These are phyloP conservation scores for Capitulum mitella DNA, from an alignment of 2,888 invertebrate genomes.

Conservation along the genomic window DNA sequence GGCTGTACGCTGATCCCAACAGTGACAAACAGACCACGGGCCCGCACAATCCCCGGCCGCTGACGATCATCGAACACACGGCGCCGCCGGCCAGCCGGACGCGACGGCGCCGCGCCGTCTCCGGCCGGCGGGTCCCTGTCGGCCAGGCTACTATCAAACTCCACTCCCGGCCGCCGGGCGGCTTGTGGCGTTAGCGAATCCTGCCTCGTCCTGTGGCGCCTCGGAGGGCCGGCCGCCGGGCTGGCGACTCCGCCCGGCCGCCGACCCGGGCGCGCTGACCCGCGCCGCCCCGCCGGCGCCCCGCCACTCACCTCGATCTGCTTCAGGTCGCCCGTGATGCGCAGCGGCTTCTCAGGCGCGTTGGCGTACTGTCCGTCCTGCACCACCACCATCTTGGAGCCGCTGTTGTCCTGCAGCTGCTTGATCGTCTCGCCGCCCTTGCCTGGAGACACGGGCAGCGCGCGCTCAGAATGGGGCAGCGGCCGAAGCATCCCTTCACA, in stretches of 20 bases:
- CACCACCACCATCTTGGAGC: slow-evolving; percentile 98
- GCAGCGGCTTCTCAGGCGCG: slow-evolving; percentile 77
- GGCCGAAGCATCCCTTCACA: no score
- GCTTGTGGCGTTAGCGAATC: slow-evolving; percentile 21
- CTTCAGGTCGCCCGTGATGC: slow-evolving; percentile 88
- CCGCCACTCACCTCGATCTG: slow-evolving; percentile 46
- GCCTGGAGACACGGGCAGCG: slow-evolving; percentile 20
- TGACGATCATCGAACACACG: no score
- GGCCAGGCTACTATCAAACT: slow-evolving; percentile 24
- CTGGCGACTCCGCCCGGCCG: background rate
- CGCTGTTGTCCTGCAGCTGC: slow-evolving; percentile 85
- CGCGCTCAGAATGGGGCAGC: no score
- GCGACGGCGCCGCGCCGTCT: no score
- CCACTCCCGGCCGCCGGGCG: background rate
- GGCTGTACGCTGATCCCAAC: no score
- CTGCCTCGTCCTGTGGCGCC: background rate
- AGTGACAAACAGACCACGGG: no score
- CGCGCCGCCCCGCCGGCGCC: no score
- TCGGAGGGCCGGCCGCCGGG: background rate
- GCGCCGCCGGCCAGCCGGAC: no score
- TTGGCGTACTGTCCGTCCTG: slow-evolving; percentile 62
- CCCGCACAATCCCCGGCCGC: no score
- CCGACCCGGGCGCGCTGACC: background rate
- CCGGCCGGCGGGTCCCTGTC: no score
- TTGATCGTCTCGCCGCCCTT: slow-evolving; percentile 99